A percentile compares a stretch with the other conserved stretches of the same genome.
Conservation (phyloP, 2,888 invertebrate species). For the Ashinkailepas kermadecensis region DNA sequence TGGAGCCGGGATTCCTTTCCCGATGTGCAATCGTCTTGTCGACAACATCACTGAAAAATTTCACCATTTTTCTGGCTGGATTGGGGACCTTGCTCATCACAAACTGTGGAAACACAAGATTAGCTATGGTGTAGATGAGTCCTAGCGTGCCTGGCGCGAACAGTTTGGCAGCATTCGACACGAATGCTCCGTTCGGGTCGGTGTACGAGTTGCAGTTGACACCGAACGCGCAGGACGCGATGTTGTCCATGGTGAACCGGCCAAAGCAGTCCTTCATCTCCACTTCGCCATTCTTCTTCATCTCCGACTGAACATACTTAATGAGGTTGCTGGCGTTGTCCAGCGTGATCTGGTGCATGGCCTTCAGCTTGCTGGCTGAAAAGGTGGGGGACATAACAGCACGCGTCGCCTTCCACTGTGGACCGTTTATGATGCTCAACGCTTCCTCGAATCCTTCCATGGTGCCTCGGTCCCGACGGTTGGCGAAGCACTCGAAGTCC, state of each 20-base stretch:
- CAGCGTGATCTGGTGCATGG: conserved; percentile 36
- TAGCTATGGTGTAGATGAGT: neutral
- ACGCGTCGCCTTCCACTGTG: conserved; percentile 56
- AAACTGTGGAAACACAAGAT: neutral
- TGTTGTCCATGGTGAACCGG: conserved; percentile 55
- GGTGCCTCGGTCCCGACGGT: conserved; percentile 18
- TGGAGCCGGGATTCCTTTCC: neutral
- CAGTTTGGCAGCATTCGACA: neutral
- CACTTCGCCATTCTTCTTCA: conserved; percentile 28
- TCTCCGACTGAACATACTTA: neutral
- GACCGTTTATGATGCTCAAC: conserved; percentile 39
- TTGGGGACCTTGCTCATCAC: neutral
- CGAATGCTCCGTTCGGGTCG: conserved; percentile 42
- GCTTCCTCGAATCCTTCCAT: neutral
- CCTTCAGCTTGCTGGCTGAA: conserved; percentile 58
- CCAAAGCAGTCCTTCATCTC: conserved; percentile 53
- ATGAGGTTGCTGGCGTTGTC: neutral
- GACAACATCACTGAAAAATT: neutral
- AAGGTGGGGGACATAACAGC: conserved; percentile 58
- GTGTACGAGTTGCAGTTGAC: conserved; percentile 54
- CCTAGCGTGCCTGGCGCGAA: neutral
- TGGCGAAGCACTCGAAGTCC: conserved; percentile 32
- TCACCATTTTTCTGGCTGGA: neutral
- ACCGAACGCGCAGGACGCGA: conserved; percentile 55
- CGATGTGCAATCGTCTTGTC: neutral